Conservation (phyloP, 2,888 invertebrate species). For the Operophtera brumata region DNA sequence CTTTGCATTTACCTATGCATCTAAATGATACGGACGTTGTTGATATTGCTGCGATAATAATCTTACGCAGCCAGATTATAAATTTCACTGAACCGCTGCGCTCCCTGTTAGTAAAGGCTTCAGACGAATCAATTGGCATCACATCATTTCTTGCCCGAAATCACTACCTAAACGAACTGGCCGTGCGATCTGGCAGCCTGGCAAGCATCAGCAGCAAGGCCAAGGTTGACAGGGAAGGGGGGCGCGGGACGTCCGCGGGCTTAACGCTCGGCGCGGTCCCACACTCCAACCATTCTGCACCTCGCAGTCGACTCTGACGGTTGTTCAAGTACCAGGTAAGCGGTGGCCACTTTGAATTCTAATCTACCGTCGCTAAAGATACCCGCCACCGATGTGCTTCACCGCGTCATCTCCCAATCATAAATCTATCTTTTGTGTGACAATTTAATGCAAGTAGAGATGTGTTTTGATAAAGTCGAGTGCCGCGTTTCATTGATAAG, state of each 20-base stretch:
- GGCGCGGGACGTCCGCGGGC: slow-evolving; percentile 71
- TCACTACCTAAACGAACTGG: slow-evolving; percentile 39
- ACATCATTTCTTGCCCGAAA: slow-evolving; percentile 34
- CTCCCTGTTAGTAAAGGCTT: neutral
- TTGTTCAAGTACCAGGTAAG: slow-evolving; percentile 80
- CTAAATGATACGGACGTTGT: too few relatives aligned
- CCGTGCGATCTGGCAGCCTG: slow-evolving; percentile 51
- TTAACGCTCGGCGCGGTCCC: slow-evolving; percentile 76
- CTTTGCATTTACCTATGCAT: too few relatives aligned
- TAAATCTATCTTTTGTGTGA: slow-evolving; percentile 57
- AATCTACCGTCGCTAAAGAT: slow-evolving; percentile 48
- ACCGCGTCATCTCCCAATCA: slow-evolving; percentile 45
- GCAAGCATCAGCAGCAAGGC: slow-evolving; percentile 69
- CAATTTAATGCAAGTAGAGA: slow-evolving; percentile 57
- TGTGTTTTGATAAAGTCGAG: slow-evolving; percentile 71
- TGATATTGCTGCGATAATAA: neutral
- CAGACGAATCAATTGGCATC: neutral
- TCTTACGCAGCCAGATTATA: neutral
- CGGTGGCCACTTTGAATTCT: slow-evolving; percentile 62
- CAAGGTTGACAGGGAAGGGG: slow-evolving; percentile 76
- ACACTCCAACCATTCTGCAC: slow-evolving; percentile 76
- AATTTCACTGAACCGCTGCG: neutral
- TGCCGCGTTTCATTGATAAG: slow-evolving; percentile 59
- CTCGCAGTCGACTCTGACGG: slow-evolving; percentile 80
- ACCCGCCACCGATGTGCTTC: slow-evolving; percentile 40